Percentiles rank a stretch among this genome's conserved stretches.
Conservation (phyloP, 2,113 vertebrate genomes). For the Heterochromis multidens region DNA sequence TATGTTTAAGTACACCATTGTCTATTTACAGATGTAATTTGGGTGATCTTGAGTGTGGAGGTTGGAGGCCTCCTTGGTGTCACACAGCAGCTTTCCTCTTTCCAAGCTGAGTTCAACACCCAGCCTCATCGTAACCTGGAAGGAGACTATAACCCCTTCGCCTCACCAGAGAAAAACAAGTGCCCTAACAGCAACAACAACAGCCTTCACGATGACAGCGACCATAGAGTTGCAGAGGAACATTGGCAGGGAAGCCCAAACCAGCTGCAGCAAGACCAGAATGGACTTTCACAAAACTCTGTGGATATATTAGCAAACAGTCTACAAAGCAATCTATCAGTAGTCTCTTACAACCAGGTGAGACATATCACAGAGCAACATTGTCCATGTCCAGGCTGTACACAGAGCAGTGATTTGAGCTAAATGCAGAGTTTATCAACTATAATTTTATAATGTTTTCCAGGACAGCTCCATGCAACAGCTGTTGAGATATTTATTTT, state of each 20-base stretch:
- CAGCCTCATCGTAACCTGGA: slow-evolving; percentile 95
- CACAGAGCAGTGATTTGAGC: neutral
- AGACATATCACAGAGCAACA: slow-evolving; percentile 44
- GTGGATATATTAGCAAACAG: slow-evolving; percentile 98
- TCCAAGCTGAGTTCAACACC: slow-evolving; percentile 98
- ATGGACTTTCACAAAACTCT: slow-evolving; percentile 98
- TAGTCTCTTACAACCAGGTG: slow-evolving; percentile 99
- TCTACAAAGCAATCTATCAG: slow-evolving; percentile 97
- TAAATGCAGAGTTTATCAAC: neutral
- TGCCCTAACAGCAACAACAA: slow-evolving; percentile 78
- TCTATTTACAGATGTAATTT: slow-evolving; percentile 88
- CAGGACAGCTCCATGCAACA: neutral
- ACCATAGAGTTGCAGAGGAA: slow-evolving; percentile 86
- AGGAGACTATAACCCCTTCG: slow-evolving; percentile 98
- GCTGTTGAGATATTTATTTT: neutral
- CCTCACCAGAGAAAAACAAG: slow-evolving; percentile 97
- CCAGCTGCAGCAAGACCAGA: slow-evolving; percentile 96
- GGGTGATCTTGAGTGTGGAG: slow-evolving; percentile 99
- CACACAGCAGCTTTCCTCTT: slow-evolving; percentile 98
- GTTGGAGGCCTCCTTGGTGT: slow-evolving; percentile 97
- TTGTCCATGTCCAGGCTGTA: neutral
- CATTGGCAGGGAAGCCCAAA: slow-evolving; percentile 89
- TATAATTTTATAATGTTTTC: neutral
- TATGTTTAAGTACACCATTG: neutral
- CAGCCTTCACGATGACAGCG: slow-evolving; percentile 70